These are phyloP conservation scores for Cerastoderma edule DNA, from an alignment of 2,888 invertebrate species.

Conservation along the genomic window DNA sequence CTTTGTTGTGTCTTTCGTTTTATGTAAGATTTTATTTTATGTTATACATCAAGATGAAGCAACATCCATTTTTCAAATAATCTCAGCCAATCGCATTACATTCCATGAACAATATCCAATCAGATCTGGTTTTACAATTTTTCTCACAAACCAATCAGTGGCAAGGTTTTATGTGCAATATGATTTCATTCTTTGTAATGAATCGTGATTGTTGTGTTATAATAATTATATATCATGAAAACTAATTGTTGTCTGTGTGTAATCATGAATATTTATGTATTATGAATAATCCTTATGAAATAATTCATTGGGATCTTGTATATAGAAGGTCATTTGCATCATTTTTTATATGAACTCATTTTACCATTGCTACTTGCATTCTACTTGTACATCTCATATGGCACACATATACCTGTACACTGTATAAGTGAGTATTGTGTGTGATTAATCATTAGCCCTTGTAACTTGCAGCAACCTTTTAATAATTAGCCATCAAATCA, in stretches of 20 bases:
- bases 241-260: slow-evolving; percentile 27
- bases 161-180: slow-evolving; percentile 30
- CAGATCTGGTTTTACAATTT: slow-evolving; percentile 26
- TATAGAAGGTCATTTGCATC: slow-evolving; percentile 18
- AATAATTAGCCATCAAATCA: no score
- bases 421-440: slow-evolving; percentile 25
- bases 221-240: slow-evolving; percentile 24
- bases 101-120: slow-evolving; percentile 29
- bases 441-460: slow-evolving; percentile 13
- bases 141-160: slow-evolving; percentile 41
- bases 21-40: slow-evolving; percentile 27
- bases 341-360: slow-evolving; percentile 25
- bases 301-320: slow-evolving; percentile 22
- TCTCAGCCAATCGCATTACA: slow-evolving; percentile 29
- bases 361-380: slow-evolving; percentile 7
- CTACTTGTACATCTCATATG: slow-evolving; percentile 14
- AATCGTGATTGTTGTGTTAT: slow-evolving; percentile 30
- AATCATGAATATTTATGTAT: slow-evolving; percentile 34
- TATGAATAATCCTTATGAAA: slow-evolving; percentile 18
- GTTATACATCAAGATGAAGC: slow-evolving; percentile 8
- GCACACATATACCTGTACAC: slow-evolving; percentile 5
- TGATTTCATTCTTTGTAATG: slow-evolving; percentile 31
- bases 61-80: slow-evolving; percentile 21
- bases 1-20: slow-evolving; percentile 18
- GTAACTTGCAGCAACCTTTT: no score